Percentiles rank a stretch among this genome's conserved stretches.
Conservation (phyloP, 2,113 vertebrate genomes). For the Xenopus borealis region DNA sequence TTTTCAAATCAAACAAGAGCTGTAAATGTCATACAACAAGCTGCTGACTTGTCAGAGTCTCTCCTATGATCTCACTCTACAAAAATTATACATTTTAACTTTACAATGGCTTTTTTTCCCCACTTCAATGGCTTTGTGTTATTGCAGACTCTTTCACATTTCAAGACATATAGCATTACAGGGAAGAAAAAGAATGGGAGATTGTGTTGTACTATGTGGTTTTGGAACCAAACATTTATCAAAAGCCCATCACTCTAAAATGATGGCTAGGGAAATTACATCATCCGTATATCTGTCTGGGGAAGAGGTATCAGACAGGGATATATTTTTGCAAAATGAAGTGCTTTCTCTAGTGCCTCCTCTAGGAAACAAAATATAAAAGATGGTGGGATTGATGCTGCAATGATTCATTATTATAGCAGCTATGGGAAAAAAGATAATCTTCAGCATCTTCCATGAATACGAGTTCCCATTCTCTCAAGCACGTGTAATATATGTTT, state of each 20-base stretch:
- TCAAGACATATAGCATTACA: conserved; percentile 13
- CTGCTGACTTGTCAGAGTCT: conserved; percentile 11
- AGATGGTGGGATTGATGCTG: not conserved
- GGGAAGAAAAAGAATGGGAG: conserved; percentile 44
- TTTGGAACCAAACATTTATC: conserved; percentile 51
- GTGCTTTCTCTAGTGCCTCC: conserved; percentile 24
- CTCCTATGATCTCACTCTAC: conserved; percentile 13
- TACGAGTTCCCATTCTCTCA: too few relatives aligned
- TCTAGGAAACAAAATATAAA: conserved; percentile 38
- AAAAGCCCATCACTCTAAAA: conserved; percentile 52
- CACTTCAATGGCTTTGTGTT: not conserved
- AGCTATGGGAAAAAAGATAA: not conserved
- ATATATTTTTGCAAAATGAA: conserved; percentile 52
- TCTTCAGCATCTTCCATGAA: too few relatives aligned
- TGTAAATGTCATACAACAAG: conserved; percentile 10
- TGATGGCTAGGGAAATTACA: conserved; percentile 48
- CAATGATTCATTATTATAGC: conserved; percentile 37
- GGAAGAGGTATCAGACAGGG: conserved; percentile 47
- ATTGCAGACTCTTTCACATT: conserved; percentile 19
- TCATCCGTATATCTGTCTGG: conserved; percentile 46
- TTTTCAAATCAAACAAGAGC: not conserved
- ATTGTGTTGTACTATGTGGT: conserved; percentile 1
- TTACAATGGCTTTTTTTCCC: not conserved
- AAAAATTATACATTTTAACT: conserved; percentile 22
- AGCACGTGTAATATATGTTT: too few relatives aligned